Base-by-base conservation (phyloP, 1,140 invertebrate species). In the Drosophila truncata region DNA sequence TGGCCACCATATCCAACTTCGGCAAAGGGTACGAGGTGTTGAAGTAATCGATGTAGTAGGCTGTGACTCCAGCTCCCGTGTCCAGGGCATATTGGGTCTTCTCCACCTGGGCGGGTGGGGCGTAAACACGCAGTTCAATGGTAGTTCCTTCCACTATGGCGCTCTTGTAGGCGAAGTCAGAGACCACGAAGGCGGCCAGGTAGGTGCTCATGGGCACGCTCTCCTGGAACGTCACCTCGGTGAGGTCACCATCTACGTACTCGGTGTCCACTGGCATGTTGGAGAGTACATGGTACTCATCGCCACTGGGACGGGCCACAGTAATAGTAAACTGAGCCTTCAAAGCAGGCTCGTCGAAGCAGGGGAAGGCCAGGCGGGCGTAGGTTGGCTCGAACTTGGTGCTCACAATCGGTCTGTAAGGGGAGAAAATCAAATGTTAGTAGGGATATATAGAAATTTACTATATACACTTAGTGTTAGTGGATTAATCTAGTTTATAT, bases 321-420 rank as follows among this genome's bases (percentile, higher is more conserved):
- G 95, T 95, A 13, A 99, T 95, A 29, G 94, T 95, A 94, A 96
- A 99, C 66, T 95, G 95, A 1, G 98, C 97, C 94, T 99, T 99
- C 81, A 99, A 96, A 37, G 96, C 94, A 0, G 99, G 98, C 92
- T 99, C 98, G 93, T 99, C 99, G 92, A 99, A 99, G 92, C 98
- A 99, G 0, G 98, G 98, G 90, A 98, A 99, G 1, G 97, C 96
- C 92, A 96, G 95, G 31, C 98, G 95, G 1, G 98, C 98, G 94
- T 98, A 97, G 1, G 97, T 99, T 1, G 98, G 97, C 90, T 99
- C 97, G 91, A 99, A 98, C 93, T 99, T 98, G 2, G 97, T 96
- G 2, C 97, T 97, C 11, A 97, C 97, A 73, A 99, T 96, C 63
- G 93, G 94, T 85, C 97, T 98, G 84, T 64, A 94, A 94, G 49